Conservation (phyloP, 2,113 vertebrate genomes). For the Malurus alboscapulatus region DNA sequence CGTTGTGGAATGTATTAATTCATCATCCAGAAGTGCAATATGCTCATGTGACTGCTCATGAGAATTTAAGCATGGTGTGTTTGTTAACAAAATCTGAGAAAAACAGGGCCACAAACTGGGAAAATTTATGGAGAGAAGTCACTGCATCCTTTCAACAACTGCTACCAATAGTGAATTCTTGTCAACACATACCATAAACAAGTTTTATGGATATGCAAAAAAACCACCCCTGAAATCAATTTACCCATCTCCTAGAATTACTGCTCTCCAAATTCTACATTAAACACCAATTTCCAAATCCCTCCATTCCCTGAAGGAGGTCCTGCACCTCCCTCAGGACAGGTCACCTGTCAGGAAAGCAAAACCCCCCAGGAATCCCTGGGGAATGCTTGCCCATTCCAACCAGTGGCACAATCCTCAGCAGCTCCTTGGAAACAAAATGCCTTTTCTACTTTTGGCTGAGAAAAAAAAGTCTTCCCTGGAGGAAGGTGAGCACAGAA, state of each 20-base stretch:
- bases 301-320: neutral
- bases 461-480: neutral
- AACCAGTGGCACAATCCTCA: neutral
- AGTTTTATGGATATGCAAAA: neutral
- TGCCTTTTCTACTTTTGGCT: neutral
- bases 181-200: neutral
- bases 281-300: neutral
- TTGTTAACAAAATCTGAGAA: neutral
- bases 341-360: neutral
- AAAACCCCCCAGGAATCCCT: neutral
- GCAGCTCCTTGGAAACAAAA: neutral
- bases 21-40: rapidly evolving
- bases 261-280: neutral
- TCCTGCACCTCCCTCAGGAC: neutral
- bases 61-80: neutral
- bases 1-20: neutral
- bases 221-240: neutral
- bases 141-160: neutral
- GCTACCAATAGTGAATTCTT: neutral
- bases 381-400: neutral
- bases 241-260: neutral
- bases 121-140: neutral
- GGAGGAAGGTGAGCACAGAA: neutral
- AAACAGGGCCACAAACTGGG: neutral
- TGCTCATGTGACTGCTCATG: neutral